Conservation (phyloP, 2,113 vertebrate genomes). For the Collichthys lucidus region DNA sequence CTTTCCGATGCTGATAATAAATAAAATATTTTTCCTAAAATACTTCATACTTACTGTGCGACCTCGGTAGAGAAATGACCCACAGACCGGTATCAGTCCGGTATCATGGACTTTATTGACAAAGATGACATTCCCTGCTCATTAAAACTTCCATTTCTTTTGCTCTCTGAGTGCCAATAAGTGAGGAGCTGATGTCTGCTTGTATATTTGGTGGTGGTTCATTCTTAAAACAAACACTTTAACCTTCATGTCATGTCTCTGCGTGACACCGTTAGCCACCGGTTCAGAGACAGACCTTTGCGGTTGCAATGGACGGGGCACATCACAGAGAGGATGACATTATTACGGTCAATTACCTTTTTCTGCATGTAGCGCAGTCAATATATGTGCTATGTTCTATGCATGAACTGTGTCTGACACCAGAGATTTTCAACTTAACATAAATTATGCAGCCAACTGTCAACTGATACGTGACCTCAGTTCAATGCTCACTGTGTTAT, state of each 20-base stretch:
- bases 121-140: neutral
- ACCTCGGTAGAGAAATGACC: too few relatives aligned
- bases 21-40: too few relatives aligned
- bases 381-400: conserved; percentile 54
- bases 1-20: too few relatives aligned
- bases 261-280: neutral
- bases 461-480: conserved; percentile 78
- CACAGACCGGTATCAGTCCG: too few relatives aligned
- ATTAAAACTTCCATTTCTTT: neutral
- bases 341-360: conserved; percentile 65
- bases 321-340: conserved; percentile 42
- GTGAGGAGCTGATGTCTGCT: neutral
- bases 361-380: conserved; percentile 47
- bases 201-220: neutral
- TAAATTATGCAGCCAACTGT: conserved; percentile 84
- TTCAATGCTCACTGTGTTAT: conserved; percentile 70
- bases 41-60: too few relatives aligned
- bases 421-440: conserved; percentile 77
- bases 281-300: conserved; percentile 5
- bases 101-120: neutral
- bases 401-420: conserved; percentile 76
- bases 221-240: neutral
- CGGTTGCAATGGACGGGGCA: conserved; percentile 12
- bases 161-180: too few relatives aligned
- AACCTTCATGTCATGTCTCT: neutral